Base-by-base conservation (phyloP, 2,797 vertebrate species). In the Premnoplex brunnescens region DNA sequence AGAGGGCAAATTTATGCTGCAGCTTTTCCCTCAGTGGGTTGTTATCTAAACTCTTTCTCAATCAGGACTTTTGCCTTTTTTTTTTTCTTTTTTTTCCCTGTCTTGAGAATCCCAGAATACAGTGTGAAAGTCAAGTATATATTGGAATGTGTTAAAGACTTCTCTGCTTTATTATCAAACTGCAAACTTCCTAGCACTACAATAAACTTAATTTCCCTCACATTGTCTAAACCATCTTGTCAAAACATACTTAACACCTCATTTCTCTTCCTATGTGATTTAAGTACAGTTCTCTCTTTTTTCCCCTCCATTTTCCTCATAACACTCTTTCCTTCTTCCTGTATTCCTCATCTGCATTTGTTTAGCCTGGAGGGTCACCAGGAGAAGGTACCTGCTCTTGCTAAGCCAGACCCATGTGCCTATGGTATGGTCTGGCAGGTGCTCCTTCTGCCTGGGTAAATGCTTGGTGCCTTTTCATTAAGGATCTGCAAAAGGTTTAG, bases 401-500 rank as follows among this genome's bases (percentile, higher is more conserved):
- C 26, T 76, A 79, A 24, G 5, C 12, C 82, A 89, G 44, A 46
- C 11, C 24, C 4, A 3, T 7, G 10, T 48, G 17, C 27, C 4
- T 55, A 7, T 74, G 72, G 56, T 79, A 77, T 34, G 14, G 27
- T 74, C 58, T 72, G 37, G 13, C 26, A 91, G 39, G 8, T 77
- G 37, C n/a, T 91, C 66, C 12, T 26, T 7, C 28, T 58, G 24
- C 14, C 34, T 69, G 43, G 11, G 18, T 64, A 62, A 64, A 69
- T 27, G n/a, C 6, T 27, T 55, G 17, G 8, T 68, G 19, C 20
- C 12, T 80, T 91, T 76, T 67, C 32, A 8, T 20, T 44, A 62
- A 1, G 6, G 30, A 58, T 41, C 24, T 39, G 6, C 0, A 0
- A 18, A 16, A 68, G 62, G 8, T 41, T 73, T 66, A 88, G 30